phyloP scores from a whole-genome alignment of 1,140 invertebrate genomes.

The Drosophila erecta region DNA sequence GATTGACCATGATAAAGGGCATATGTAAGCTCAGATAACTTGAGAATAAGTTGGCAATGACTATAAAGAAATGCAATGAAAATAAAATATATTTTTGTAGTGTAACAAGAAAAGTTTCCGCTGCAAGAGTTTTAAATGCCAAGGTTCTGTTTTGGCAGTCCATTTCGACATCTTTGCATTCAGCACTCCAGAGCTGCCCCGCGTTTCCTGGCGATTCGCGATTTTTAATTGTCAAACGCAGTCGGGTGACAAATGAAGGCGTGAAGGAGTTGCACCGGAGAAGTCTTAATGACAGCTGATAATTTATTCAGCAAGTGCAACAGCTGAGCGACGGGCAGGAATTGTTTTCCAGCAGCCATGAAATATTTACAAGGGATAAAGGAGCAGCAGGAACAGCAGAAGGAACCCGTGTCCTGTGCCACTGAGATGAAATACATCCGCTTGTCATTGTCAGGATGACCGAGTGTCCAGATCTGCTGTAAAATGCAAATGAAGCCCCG shows the following conservation, averaged over 20 bases:
- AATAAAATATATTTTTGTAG: background rate
- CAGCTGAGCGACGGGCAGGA: conserved; percentile 69
- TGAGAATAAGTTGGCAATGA: no score
- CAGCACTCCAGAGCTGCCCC: conserved; percentile 20
- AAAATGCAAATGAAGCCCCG: conserved; percentile 74
- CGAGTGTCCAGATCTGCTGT: conserved; percentile 57
- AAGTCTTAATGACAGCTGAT: conserved; percentile 76
- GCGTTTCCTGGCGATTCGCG: conserved; percentile 42
- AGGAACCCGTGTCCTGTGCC: conserved; percentile 33
- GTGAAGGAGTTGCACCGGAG: conserved; percentile 34
- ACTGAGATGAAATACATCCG: conserved; percentile 74
- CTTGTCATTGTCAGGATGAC: conserved; percentile 61
- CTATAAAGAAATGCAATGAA: no score
- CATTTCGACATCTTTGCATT: conserved; percentile 20
- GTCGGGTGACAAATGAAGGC: conserved; percentile 74
- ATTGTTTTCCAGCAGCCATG: conserved; percentile 67
- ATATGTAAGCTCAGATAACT: no score
- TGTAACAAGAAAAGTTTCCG: background rate
- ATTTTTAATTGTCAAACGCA: conserved; percentile 81
- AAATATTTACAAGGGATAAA: conserved; percentile 65
- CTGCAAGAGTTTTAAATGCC: background rate
- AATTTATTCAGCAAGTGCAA: conserved; percentile 77
- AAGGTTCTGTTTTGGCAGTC: background rate
- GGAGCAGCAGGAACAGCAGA: background rate
- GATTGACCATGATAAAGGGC: no score